These are phyloP conservation scores for Melopsittacus undulatus DNA, from an alignment of 2,797 vertebrate species.

Conservation along the genomic window DNA sequence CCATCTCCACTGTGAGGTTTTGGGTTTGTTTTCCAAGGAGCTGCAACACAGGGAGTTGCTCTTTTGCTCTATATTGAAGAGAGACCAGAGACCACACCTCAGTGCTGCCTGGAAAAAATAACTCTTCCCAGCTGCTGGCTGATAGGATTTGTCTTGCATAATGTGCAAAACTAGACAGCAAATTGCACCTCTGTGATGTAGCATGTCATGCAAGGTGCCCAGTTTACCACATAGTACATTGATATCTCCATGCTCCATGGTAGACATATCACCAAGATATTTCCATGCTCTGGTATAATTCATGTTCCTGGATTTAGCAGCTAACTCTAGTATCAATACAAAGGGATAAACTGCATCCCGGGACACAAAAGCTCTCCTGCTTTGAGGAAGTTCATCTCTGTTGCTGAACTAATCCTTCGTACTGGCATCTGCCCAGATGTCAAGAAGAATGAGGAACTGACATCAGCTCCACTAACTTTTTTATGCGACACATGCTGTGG, in stretches of 20 bases:
- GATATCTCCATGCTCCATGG: fast-evolving
- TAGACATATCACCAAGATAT: background rate
- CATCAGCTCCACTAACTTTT: background rate
- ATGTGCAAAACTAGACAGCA: background rate
- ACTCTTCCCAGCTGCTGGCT: background rate
- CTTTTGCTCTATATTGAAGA: background rate
- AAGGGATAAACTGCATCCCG: background rate
- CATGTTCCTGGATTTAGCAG: background rate
- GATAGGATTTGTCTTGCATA: background rate
- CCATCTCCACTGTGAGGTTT: background rate
- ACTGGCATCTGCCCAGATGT: background rate
- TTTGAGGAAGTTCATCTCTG: background rate
- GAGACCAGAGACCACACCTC: background rate
- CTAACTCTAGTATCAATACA: background rate
- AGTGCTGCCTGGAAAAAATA: background rate
- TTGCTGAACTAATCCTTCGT: background rate
- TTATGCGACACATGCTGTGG: fast-evolving
- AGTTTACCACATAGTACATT: fast-evolving
- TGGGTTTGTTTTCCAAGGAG: background rate
- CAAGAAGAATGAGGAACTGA: background rate
- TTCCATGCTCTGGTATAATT: background rate
- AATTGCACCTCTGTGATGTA: background rate
- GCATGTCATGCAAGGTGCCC: background rate
- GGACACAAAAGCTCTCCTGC: background rate
- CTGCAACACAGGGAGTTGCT: background rate